Percentiles rank a stretch among this genome's conserved stretches.
Evolutionary conservation across 2,797 vertebrate genomes (phyloP).

Genomic region (Esox lucius): DNA sequence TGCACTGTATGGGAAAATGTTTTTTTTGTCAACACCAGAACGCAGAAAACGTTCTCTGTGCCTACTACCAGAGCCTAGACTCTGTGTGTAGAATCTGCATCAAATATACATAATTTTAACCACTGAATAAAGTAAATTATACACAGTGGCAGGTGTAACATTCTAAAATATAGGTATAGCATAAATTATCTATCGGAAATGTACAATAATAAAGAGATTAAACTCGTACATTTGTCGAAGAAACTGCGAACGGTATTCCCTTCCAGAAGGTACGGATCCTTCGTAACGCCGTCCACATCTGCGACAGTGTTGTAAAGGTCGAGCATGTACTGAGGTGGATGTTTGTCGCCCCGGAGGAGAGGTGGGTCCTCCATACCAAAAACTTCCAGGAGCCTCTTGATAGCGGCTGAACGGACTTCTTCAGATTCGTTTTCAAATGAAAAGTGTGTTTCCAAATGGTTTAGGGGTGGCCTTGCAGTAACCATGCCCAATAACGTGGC

Average conservation of each 20-base stretch:
- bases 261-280: conserved; percentile 81
- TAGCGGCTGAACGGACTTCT: conserved; percentile 76
- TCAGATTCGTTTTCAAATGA: conserved; percentile 36
- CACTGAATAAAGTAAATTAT: background rate
- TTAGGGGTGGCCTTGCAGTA: conserved; percentile 52
- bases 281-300: conserved; percentile 86
- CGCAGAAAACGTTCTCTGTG: background rate
- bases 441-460: conserved; percentile 54
- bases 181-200: background rate
- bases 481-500: conserved; percentile 38
- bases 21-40: background rate
- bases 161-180: background rate
- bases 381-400: conserved; percentile 86
- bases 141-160: background rate
- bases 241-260: conserved; percentile 92
- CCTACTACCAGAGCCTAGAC: background rate
- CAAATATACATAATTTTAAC: background rate
- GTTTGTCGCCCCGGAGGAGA: conserved; percentile 68
- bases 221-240: conserved; percentile 85
- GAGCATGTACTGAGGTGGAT: conserved; percentile 91
- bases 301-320: conserved; percentile 89
- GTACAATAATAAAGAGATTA: background rate
- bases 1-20: conserved; percentile 64
- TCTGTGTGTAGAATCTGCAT: background rate
- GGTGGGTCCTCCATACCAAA: conserved; percentile 90